These are phyloP conservation scores for Agrenia bidenticulata DNA, from an alignment of 2,888 invertebrate species.

Conservation along the genomic window DNA sequence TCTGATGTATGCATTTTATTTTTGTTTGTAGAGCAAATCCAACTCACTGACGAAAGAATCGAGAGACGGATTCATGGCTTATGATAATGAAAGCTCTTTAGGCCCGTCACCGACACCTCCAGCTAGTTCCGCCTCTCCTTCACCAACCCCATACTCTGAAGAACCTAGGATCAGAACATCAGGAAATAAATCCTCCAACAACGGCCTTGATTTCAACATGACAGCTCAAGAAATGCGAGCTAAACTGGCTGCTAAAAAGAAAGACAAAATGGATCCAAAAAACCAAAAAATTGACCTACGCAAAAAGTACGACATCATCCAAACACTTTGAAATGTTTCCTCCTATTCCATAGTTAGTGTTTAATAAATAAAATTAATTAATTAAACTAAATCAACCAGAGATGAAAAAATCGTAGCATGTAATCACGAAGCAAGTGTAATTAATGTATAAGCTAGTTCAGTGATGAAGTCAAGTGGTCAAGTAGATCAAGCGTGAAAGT, in stretches of 20 bases:
- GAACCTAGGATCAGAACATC: conserved; percentile 24
- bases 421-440: no score
- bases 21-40: conserved; percentile 48
- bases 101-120: conserved; percentile 53
- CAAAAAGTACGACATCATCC: conserved; percentile 90
- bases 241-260: conserved; percentile 79
- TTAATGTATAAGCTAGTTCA: no score
- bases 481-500: no score
- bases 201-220: conserved; percentile 75
- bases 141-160: conserved; percentile 37
- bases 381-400: no score
- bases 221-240: conserved; percentile 90
- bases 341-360: no score
- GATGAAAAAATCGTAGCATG: no score
- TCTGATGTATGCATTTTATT: background rate
- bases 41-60: conserved; percentile 47
- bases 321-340: conserved; percentile 78
- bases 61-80: conserved; percentile 28
- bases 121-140: conserved; percentile 40
- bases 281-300: conserved; percentile 85
- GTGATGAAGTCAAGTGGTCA: no score
- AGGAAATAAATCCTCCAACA: conserved; percentile 29
- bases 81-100: conserved; percentile 45
- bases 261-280: conserved; percentile 74
- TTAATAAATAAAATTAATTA: no score